These are phyloP conservation scores for Sebastolobus alascanus DNA, from an alignment of 2,797 vertebrate species.

Conservation along the genomic window DNA sequence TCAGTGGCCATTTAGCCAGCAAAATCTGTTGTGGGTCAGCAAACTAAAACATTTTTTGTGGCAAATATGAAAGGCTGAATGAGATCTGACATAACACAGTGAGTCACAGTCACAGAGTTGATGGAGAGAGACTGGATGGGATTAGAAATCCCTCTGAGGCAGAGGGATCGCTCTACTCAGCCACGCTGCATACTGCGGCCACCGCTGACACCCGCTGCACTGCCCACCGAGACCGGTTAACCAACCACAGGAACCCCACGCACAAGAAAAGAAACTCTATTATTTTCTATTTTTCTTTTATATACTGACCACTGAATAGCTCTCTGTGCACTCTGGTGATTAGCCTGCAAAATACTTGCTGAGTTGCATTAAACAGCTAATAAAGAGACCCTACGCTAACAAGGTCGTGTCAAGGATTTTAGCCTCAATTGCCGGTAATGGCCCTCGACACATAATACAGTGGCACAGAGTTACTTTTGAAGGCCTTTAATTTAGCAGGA, in stretches of 20 bases:
- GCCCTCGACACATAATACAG: constrained; percentile 65
- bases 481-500: constrained; percentile 58
- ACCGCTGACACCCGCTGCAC: constrained; percentile 16
- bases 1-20: background rate
- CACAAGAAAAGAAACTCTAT: constrained; percentile 3
- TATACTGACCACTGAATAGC: constrained; percentile 26
- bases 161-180: constrained; percentile 20
- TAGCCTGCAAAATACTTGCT: constrained; percentile 43
- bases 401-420: constrained; percentile 63
- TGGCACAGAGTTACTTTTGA: constrained; percentile 61
- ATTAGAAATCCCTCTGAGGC: constrained; percentile 35
- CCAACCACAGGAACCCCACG: constrained; percentile 6
- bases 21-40: constrained; percentile 1
- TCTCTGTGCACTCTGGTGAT: constrained; percentile 30
- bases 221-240: constrained; percentile 17
- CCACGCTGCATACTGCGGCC: constrained; percentile 3
- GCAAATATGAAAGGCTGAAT: constrained; percentile 5
- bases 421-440: constrained; percentile 63
- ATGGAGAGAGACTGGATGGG: constrained; percentile 6
- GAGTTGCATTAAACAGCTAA: constrained; percentile 65
- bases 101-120: constrained; percentile 31
- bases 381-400: constrained; percentile 64
- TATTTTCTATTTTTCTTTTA: constrained; percentile 15
- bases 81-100: constrained; percentile 19
- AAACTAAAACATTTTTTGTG: background rate